Base-by-base conservation (phyloP, 2,797 vertebrate species). In the Gymnopithys bicolor region DNA sequence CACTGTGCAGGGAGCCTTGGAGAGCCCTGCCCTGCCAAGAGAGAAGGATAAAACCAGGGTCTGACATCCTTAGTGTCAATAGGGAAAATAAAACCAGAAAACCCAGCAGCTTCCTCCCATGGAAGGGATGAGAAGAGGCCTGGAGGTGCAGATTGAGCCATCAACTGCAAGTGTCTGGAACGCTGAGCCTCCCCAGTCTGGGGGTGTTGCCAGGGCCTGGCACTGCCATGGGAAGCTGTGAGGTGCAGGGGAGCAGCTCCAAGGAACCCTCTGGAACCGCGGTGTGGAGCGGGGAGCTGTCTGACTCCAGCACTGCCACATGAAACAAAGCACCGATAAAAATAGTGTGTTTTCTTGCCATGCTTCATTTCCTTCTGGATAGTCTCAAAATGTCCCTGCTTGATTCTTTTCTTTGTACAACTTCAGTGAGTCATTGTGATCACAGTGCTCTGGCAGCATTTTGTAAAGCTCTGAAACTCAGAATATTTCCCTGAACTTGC, bases 311-410 rank as follows among this genome's bases (percentile, higher is more conserved):
- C 69, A 2, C 2, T 58, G 73, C 93, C 71, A 1, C 82, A 24
- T 58, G 87, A 95, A 93, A 94, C 93, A 96, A 93, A 95, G 94
- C 76, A 27, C 87, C 7, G 79, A 88, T 90, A 95, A 93, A 94
- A 92, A 94, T 84, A 94, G 94, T 81, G 87, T 83, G 79, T 83
- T 88, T 94, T 81, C 87, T 75, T 93, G 95, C 85, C 80, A 75
- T 68, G 87, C 95, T 95, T 93, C 89, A 86, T 93, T 96, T 96
- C 94, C 94, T 96, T 83, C 93, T 93, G 94, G 93, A 91, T 78
- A 75, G 94, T 86, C 91, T 94, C 76, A 89, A 84, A 96, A 88
- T 69, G 93, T 93, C 83, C 93, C 89, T 32, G 81, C 80, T 96
- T 92, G 93, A 91, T 91, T 94, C 94, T 93, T 83, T 55, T 41